Evolutionary conservation across 92 coral and sea anemone species (phyloP), one percentile per base, ranked within the genome.

Genomic region (Paragorgia papillata): DNA sequence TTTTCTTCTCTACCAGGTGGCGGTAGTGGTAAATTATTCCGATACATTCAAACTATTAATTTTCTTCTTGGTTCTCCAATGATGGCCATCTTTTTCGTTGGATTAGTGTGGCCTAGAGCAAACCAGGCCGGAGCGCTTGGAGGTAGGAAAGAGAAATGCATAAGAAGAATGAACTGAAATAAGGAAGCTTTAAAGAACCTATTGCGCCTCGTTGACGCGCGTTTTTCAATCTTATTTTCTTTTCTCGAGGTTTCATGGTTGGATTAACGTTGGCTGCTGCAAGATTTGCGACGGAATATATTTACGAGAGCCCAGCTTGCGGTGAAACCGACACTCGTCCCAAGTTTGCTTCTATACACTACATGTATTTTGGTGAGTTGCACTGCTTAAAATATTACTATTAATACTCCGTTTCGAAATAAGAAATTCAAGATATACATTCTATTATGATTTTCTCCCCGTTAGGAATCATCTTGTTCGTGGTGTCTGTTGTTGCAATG

Each of bases 301-400:
- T 51, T 27, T 69, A 69, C 26, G 59, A 34, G 9, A 32, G 12
- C 49, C 76, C 76, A 0, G 59, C 41, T 15, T 69, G 76, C 49
- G 76, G 76, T 17, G 76, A 69, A 56, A 18, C 44, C 8, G 76
- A 69, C 48, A 49, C 37, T 10, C 39, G 76, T 27, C 76, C 76
- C n/a, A 17, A 37, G 1, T 69, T 69, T 69, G 76, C 76, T 29
- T 69, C 76, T 3, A 48, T 69, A 1, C 24, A 69, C 40, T 69
- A 46, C 24, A 69, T 69, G 76, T 69, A 69, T 34, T 69, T 69
- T 48, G 76, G 76, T 69, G 27, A 51, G 76, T n/a, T n/a, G n/a
- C n/a, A n/a, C n/a, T n/a, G n/a, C n/a, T n/a, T n/a, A n/a, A n/a
- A n/a, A n/a, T n/a, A n/a, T n/a, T n/a, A n/a, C n/a, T n/a, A n/a